Evolutionary conservation across 2,888 invertebrate genomes (phyloP), one percentile per base, ranked within the genome.

Genomic region (Drosophila lutescens): DNA sequence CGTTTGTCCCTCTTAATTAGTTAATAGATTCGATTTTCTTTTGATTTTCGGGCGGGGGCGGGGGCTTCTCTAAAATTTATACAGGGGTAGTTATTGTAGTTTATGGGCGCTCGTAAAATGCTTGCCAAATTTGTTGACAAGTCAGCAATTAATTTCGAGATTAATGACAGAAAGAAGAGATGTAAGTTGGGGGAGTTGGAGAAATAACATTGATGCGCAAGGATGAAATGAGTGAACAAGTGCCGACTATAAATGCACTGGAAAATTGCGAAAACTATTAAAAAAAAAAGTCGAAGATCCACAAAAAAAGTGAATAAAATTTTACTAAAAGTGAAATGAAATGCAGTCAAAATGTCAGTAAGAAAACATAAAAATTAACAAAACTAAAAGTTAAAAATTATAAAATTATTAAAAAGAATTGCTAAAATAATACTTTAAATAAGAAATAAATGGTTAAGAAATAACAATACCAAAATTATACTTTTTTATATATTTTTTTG

Each of bases 21-120:
- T 85, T 83, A 87, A 83, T 85, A 87, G 83, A 81, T 80, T 80
- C 41, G 68, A 44, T 74, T 63, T 77, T 70, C 49, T 34, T n/a
- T 15, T 30, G 1, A 36, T 53, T 51, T 46, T 47, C 17, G 26
- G 9, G n/a, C 7, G 4, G 23, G 40, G 41, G 23, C n/a, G n/a
- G 41, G 43, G 53, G 20, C 2, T 47, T 53, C 23, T 66, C 46
- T 41, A 66, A 54, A 67, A 57, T 68, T 30, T 57, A 50, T 46
- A 26, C 57, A 40, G 23, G 46, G 54, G 60, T 51, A 41, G 59
- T 53, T 50, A 17, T 46, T 49, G 49, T 20, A 41, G 49, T 71
- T 69, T 70, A 69, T 69, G 71, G 70, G 2, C 9, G 54, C 54
- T 70, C 70, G 71, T 70, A 70, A 70, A 70, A 60, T 71, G 60